These are phyloP conservation scores for Drosophila ezoana DNA, from an alignment of 2,888 invertebrate genomes.

Conservation along the genomic window DNA sequence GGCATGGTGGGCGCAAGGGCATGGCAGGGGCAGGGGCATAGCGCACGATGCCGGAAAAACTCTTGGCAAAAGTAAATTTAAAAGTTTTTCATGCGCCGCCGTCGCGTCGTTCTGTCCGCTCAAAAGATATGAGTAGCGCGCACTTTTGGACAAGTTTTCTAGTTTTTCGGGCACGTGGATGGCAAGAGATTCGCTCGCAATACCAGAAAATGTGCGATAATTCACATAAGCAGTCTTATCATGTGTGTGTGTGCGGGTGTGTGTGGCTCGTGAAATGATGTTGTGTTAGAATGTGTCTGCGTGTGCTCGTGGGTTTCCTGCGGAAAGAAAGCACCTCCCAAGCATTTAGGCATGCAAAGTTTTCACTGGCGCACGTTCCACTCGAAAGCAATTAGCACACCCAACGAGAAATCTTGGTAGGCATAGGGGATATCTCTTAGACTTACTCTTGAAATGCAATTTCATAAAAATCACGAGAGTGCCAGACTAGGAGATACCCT, in stretches of 20 bases:
- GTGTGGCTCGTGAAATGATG: slow-evolving; percentile 33
- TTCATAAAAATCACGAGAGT: neutral
- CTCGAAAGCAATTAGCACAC: slow-evolving; percentile 71
- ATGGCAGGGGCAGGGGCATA: neutral
- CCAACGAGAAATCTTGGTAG: slow-evolving; percentile 48
- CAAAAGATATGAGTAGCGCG: slow-evolving; percentile 72
- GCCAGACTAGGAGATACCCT: too few species aligned
- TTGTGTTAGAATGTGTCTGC: slow-evolving; percentile 29
- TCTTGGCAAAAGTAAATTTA: slow-evolving; percentile 81
- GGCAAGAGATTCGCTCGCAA: slow-evolving; percentile 53
- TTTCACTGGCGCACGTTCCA: slow-evolving; percentile 72
- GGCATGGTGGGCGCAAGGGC: slow-evolving; percentile 21
- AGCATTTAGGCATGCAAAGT: slow-evolving; percentile 77
- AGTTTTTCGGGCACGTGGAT: slow-evolving; percentile 52
- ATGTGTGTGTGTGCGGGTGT: slow-evolving; percentile 16
- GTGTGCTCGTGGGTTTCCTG: slow-evolving; percentile 56
- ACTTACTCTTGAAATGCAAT: neutral
- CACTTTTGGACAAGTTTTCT: slow-evolving; percentile 78
- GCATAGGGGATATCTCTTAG: neutral
- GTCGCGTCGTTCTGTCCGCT: slow-evolving; percentile 33
- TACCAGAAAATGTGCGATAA: slow-evolving; percentile 77
- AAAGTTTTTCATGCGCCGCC: slow-evolving; percentile 67
- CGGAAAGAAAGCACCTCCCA: slow-evolving; percentile 67
- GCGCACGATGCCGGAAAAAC: slow-evolving; percentile 63
- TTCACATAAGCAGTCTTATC: slow-evolving; percentile 79